Conservation (phyloP, 2,888 invertebrate species). For the Rotaria socialis region DNA sequence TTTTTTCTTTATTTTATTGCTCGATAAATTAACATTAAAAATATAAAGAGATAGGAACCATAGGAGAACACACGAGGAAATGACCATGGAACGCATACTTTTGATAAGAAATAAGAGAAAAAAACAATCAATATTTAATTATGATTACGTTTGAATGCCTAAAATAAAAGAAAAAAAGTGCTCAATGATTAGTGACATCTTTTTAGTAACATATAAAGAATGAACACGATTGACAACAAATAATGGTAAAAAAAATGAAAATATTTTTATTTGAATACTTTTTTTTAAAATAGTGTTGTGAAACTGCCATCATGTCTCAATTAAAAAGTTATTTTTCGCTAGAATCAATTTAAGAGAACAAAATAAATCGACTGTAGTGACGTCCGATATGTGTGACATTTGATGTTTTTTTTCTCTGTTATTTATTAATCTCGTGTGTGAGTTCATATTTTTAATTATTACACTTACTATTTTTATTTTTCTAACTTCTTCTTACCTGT, state of each 20-base stretch:
- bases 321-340: neutral
- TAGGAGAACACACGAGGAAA: too few species aligned
- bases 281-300: neutral
- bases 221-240: neutral
- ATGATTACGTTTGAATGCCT: too few species aligned
- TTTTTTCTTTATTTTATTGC: too few species aligned
- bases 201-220: neutral
- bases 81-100: too few species aligned
- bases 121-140: neutral
- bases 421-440: neutral
- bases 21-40: too few species aligned
- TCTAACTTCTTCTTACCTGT: neutral
- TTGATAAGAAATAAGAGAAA: too few species aligned
- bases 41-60: too few species aligned
- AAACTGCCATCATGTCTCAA: neutral
- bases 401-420: neutral
- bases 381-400: conserved; percentile 6
- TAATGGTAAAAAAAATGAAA: neutral
- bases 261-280: neutral
- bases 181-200: neutral
- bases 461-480: neutral
- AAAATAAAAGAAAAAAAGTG: neutral
- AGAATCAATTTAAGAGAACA: neutral
- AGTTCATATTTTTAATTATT: neutral
- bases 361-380: neutral